Conservation (phyloP, 2,113 vertebrate genomes). For the Microtus oregoni region DNA sequence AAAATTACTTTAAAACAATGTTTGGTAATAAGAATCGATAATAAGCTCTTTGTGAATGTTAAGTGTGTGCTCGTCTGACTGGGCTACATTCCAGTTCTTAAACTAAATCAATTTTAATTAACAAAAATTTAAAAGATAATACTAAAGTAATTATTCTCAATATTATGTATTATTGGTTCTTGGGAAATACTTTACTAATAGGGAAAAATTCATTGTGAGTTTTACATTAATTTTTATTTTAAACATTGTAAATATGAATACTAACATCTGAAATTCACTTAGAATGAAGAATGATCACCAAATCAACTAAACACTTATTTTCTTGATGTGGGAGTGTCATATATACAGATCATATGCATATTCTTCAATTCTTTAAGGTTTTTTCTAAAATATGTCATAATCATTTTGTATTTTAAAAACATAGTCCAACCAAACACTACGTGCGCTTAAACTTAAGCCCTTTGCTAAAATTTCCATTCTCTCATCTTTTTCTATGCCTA, state of each 20-base stretch:
- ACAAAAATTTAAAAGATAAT: conserved; percentile 49
- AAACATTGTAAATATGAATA: conserved; percentile 36
- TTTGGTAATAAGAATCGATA: background rate
- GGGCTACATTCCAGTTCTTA: background rate
- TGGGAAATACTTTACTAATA: conserved; percentile 30
- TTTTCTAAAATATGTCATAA: background rate
- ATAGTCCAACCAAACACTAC: background rate
- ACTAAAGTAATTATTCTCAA: background rate
- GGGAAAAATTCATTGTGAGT: background rate
- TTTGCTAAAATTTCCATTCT: conserved; percentile 21
- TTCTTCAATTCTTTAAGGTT: background rate
- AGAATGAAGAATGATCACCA: background rate
- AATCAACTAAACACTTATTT: conserved; percentile 18
- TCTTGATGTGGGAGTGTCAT: too few species aligned
- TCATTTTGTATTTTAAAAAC: conserved; percentile 28
- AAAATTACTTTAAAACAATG: background rate
- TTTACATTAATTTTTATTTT: conserved; percentile 61
- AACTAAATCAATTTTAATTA: conserved; percentile 44
- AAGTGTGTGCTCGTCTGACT: background rate
- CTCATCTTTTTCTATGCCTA: conserved; percentile 28
- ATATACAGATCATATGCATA: background rate
- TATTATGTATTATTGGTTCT: conserved; percentile 45
- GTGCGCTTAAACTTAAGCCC: background rate
- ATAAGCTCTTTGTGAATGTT: background rate
- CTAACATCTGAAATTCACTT: background rate